Base-by-base conservation (phyloP, 92 coral and sea anemone genomes). In the Desmophyllum pertusum region DNA sequence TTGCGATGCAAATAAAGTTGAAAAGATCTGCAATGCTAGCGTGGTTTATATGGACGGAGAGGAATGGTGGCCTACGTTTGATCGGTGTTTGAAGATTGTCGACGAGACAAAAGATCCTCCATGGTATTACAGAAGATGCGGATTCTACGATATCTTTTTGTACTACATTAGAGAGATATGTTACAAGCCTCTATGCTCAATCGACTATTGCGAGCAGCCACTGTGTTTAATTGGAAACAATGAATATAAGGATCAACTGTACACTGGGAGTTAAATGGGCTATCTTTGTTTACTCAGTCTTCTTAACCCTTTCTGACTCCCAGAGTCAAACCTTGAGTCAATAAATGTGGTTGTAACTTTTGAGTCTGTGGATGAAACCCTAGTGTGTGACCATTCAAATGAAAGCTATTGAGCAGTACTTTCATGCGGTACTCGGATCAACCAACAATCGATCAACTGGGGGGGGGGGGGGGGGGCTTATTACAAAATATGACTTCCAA, bases 31-130 rank as follows among this genome's bases (percentile, higher is more conserved):
- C 43, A 53, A 27, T 75, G 65, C 35, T 1, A 75, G 10, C 7
- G 40, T 37, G 6, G 67, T 75, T 19, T 36, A 19, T 21, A 25
- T 53, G 38, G 80, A 36, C 33, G 66, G 40, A 3, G 66, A 19
- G 13, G 66, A 31, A 52, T 75, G 66, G 80, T 51, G 80, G 43
- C 80, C 80, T 1, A 36, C 13, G 21, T 75, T 52, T n/a, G 80
- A 75, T 75, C 66, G 80, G 6, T 75, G 80, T 33, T 55, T 75
- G 31, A 75, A 36, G 52, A 75, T 75, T 51, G 80, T 75, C 29
- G 66, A 75, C 66, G 18, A 52, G 80, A 75, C 65, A 2, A 21
- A 51, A 18, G 46, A 75, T 8, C 80, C 80, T 15, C 66, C 64
- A 21, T 33, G 57, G 45, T 51, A 51, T 35, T 52, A 10, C 17